These are phyloP conservation scores for Danio albolineatus DNA, from an alignment of 2,797 vertebrate species.

Conservation along the genomic window DNA sequence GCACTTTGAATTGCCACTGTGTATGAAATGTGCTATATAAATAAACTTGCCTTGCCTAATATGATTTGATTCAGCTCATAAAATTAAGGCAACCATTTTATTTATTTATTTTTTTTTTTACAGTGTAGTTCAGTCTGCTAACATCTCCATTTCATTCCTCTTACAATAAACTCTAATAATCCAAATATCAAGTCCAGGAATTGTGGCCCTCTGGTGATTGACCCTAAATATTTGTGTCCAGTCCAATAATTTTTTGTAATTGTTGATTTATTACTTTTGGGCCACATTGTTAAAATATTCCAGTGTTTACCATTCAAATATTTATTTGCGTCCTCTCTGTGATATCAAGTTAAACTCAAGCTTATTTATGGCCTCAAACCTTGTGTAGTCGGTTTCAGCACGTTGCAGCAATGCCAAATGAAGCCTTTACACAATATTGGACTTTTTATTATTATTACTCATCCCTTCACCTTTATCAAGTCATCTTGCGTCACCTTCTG, in stretches of 20 bases:
- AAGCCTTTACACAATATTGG: neutral
- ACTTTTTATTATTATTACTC: neutral
- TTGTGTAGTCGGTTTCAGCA: neutral
- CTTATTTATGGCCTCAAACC: neutral
- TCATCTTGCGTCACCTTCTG: neutral
- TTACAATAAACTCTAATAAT: slow-evolving; percentile 8
- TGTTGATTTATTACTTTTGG: slow-evolving; percentile 3
- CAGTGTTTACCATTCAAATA: slow-evolving; percentile 25
- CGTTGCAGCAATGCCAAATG: neutral
- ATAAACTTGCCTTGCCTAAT: too few species aligned
- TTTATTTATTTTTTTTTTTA: too few species aligned
- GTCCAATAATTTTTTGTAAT: neutral
- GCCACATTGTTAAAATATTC: neutral
- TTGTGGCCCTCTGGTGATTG: neutral
- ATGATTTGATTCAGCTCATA: too few species aligned
- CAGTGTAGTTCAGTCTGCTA: too few species aligned
- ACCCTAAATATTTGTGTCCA: slow-evolving; percentile 12
- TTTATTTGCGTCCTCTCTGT: slow-evolving; percentile 9
- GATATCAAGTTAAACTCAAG: neutral
- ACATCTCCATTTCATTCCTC: neutral
- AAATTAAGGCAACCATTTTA: too few species aligned
- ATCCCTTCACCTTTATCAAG: neutral
- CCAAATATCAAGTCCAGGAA: neutral
- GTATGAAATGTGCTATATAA: too few species aligned
- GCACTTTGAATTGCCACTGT: too few species aligned